Percentiles rank a stretch among this genome's conserved stretches.
Evolutionary conservation across 1,140 invertebrate genomes (phyloP).

Genomic region (Euschistus heros): DNA sequence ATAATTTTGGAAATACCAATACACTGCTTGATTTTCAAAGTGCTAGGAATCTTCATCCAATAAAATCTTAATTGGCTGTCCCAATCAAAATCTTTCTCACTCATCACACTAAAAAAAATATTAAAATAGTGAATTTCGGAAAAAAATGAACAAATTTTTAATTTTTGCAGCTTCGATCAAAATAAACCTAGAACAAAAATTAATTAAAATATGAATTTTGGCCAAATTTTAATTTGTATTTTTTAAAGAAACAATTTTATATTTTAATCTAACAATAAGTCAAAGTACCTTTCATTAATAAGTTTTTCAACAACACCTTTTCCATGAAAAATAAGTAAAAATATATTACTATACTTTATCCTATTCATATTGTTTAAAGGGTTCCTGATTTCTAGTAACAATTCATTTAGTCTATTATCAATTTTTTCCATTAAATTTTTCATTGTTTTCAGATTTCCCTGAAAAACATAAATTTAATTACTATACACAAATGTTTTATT

Average conservation of each 20-base stretch:
- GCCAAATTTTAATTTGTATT: too few species aligned
- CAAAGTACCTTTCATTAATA: constrained; percentile 53
- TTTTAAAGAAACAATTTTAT: too few species aligned
- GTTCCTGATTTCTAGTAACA: constrained; percentile 61
- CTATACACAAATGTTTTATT: too few species aligned
- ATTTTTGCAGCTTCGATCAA: too few species aligned
- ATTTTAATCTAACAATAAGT: too few species aligned
- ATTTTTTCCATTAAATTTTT: constrained; percentile 73
- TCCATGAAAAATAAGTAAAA: constrained; percentile 82
- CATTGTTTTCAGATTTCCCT: constrained; percentile 73
- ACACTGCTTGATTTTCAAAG: constrained; percentile 71
- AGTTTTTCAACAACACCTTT: constrained; percentile 80
- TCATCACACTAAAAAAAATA: constrained; percentile 53
- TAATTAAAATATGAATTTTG: too few species aligned
- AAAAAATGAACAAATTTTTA: background rate
- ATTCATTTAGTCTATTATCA: constrained; percentile 71
- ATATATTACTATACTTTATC: constrained; percentile 73
- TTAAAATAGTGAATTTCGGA: background rate
- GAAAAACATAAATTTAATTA: constrained; percentile 29
- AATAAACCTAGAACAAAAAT: too few species aligned
- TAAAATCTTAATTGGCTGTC: constrained; percentile 86
- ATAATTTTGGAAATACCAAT: constrained; percentile 44
- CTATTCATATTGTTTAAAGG: constrained; percentile 67
- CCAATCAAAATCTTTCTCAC: constrained; percentile 79
- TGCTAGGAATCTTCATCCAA: constrained; percentile 72